Conservation (phyloP, 2,888 invertebrate genomes). For the Xanthorhoe spadicearia region DNA sequence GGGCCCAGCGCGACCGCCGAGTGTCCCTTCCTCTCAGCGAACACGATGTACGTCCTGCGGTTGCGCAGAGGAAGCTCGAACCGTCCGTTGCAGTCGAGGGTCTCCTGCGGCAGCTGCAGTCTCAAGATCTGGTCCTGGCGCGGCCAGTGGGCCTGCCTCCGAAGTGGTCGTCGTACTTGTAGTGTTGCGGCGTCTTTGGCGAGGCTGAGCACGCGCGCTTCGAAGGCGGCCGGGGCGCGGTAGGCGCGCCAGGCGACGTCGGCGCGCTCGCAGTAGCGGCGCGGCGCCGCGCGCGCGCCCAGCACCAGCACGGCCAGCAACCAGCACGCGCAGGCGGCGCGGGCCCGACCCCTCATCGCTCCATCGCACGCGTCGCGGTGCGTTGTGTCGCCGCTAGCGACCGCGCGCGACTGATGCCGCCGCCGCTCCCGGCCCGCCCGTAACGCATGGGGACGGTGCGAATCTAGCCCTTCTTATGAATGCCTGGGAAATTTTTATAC, state of each 20-base stretch:
- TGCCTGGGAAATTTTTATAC: constrained; percentile 2
- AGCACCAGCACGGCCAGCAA: constrained; percentile 67
- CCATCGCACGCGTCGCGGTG: constrained; percentile 73
- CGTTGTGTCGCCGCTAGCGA: constrained; percentile 56
- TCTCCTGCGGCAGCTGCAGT: constrained; percentile 66
- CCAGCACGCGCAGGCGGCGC: constrained; percentile 81
- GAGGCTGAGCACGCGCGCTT: constrained; percentile 78
- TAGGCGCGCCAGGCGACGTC: constrained; percentile 83
- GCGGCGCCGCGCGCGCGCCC: constrained; percentile 67
- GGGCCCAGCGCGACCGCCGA: constrained; percentile 79
- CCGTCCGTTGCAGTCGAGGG: constrained; percentile 72
- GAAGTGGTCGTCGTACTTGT: constrained; percentile 73
- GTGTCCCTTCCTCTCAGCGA: constrained; percentile 77
- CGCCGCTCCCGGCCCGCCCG: constrained; percentile 17
- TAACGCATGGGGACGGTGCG: not conserved
- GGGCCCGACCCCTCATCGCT: constrained; percentile 80
- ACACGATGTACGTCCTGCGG: constrained; percentile 79
- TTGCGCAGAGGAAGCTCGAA: constrained; percentile 79
- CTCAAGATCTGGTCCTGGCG: constrained; percentile 70
- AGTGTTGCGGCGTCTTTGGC: constrained; percentile 76
- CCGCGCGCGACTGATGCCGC: constrained; percentile 76
- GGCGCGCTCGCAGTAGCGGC: constrained; percentile 82
- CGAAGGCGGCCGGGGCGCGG: constrained; percentile 81
- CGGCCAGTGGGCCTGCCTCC: constrained; percentile 77
- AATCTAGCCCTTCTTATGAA: not conserved